A percentile compares a stretch with the other conserved stretches of the same genome.
These are phyloP conservation scores for Frankliniella fusca DNA, from an alignment of 2,888 invertebrate genomes.

Conservation along the genomic window DNA sequence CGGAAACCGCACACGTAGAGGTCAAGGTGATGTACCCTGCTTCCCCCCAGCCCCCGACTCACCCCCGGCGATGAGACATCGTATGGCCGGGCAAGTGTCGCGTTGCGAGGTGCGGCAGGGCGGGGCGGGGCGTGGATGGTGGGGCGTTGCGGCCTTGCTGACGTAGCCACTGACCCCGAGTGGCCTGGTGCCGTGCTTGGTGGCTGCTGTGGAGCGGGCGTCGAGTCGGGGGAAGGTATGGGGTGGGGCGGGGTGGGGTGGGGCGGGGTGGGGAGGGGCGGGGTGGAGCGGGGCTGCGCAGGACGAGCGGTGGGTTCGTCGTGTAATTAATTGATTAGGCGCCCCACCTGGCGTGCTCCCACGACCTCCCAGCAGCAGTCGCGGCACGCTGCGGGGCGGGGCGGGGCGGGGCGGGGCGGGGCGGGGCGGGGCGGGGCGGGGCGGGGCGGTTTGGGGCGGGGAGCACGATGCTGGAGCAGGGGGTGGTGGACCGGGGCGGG, in stretches of 20 bases:
- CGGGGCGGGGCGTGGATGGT: not conserved
- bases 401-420: not conserved
- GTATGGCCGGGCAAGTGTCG: no score
- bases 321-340: constrained; percentile 23
- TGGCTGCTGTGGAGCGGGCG: not conserved
- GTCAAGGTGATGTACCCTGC: no score
- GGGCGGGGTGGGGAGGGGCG: not conserved
- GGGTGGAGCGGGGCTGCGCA: not conserved
- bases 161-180: not conserved
- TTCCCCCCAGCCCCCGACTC: no score
- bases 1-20: no score
- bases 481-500: not conserved
- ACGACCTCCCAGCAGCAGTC: not conserved
- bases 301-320: constrained; percentile 4
- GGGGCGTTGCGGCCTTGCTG: not conserved
- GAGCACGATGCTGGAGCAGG: no score
- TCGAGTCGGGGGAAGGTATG: not conserved
- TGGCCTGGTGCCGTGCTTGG: not conserved
- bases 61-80: no score
- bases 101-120: no score
- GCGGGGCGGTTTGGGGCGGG: no score
- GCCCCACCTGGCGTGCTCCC: not conserved
- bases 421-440: no score
- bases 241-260: not conserved
- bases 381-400: not conserved